Evolutionary conservation across 2,888 invertebrate genomes (phyloP).

Genomic region (Pyrochroa serraticornis): DNA sequence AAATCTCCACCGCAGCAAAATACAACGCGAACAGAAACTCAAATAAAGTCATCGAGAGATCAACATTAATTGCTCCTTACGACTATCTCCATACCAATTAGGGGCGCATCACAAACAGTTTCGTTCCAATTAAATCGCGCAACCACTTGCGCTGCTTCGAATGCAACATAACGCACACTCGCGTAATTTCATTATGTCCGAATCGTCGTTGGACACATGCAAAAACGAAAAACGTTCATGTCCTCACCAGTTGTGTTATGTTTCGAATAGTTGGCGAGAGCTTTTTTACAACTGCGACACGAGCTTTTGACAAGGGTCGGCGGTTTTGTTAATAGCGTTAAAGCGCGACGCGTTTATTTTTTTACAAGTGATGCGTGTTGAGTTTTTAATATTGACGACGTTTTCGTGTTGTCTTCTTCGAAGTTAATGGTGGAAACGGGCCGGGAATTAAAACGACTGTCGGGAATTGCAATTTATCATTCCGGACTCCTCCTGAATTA

Average conservation of each 20-base stretch:
- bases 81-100: not conserved
- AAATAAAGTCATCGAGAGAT: not conserved
- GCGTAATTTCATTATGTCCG: conserved; percentile 18
- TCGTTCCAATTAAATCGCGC: not conserved
- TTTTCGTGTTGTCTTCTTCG: conserved; percentile 1
- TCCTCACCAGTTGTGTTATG: conserved; percentile 2
- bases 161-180: conserved; percentile 9
- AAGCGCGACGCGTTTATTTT: not conserved
- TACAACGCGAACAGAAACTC: not conserved
- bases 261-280: conserved; percentile 8
- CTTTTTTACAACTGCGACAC: conserved; percentile 9
- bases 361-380: conserved; percentile 6
- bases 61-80: conserved; percentile 9
- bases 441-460: conserved; percentile 3
- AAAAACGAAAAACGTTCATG: conserved; percentile 15
- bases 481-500: conserved; percentile 12
- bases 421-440: not conserved
- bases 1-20: conserved; percentile 4
- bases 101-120: conserved; percentile 1
- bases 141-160: conserved; percentile 1
- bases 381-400: conserved; percentile 9
- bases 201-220: conserved; percentile 3
- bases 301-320: conserved; percentile 10
- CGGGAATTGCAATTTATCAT: conserved; percentile 25
- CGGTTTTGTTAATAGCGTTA: conserved; percentile 3